Conservation (phyloP, 2,113 vertebrate species). For the Heliornis fulica region DNA sequence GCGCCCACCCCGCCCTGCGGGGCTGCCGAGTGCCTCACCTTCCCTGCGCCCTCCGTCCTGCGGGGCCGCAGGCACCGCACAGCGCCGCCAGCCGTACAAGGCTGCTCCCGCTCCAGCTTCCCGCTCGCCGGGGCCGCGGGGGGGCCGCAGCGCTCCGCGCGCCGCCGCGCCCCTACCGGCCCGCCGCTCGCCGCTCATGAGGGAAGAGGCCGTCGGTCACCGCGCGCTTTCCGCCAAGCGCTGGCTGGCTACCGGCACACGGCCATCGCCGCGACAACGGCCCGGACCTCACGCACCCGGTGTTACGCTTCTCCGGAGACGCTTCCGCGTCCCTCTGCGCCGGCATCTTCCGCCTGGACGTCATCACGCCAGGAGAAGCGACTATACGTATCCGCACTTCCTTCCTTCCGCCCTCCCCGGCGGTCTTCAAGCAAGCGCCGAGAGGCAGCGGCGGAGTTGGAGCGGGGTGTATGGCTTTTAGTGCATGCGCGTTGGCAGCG, state of each 20-base stretch:
- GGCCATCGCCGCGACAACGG: background rate
- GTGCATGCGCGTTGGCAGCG: background rate
- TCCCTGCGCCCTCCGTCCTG: background rate
- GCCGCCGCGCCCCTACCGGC: too few relatives aligned
- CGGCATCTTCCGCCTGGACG: fast-evolving
- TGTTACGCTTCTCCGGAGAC: fast-evolving
- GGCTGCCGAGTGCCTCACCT: background rate
- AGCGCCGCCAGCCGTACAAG: background rate
- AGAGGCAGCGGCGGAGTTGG: fast-evolving
- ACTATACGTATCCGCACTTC: fast-evolving
- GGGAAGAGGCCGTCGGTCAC: too few relatives aligned
- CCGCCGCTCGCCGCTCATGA: background rate
- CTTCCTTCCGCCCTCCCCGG: background rate
- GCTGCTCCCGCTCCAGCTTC: too few relatives aligned
- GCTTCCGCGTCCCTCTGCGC: background rate
- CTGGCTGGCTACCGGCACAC: too few relatives aligned
- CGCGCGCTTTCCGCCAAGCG: too few relatives aligned
- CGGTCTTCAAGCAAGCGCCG: fast-evolving
- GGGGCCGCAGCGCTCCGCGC: too few relatives aligned
- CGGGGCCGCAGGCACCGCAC: background rate
- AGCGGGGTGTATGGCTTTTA: fast-evolving
- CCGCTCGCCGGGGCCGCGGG: background rate
- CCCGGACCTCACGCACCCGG: too few relatives aligned
- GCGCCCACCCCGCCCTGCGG: fast-evolving
- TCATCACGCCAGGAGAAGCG: background rate